Percentiles rank a stretch among this genome's conserved stretches.
Conservation (phyloP, 1,140 invertebrate genomes). For the Drosophila orosa region DNA sequence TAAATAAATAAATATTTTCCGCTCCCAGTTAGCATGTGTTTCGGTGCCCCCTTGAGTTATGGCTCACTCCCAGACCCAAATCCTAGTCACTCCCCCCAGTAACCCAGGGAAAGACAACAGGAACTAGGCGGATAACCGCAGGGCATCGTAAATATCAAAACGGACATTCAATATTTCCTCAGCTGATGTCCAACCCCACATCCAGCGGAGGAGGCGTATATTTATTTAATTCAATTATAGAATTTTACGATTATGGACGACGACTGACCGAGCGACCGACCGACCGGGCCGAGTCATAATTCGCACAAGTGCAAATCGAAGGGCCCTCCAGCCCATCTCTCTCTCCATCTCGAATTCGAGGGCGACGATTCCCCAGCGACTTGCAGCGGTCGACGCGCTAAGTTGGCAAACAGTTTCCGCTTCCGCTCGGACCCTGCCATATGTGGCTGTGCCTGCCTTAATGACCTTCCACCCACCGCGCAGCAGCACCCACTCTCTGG, state of each 20-base stretch:
- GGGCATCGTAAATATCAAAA: constrained; percentile 61
- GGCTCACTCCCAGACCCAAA: neutral
- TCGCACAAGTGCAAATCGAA: constrained; percentile 77
- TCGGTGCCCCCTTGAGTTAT: constrained; percentile 6
- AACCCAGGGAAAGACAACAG: constrained; percentile 20
- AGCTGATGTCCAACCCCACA: constrained; percentile 59
- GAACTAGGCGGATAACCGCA: constrained; percentile 34
- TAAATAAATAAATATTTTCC: constrained; percentile 8
- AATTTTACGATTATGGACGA: constrained; percentile 77
- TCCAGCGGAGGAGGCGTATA: constrained; percentile 25
- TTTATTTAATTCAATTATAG: constrained; percentile 83
- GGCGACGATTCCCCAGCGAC: constrained; percentile 66
- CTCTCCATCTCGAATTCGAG: neutral
- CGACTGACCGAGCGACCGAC: constrained; percentile 35
- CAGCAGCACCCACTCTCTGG: constrained; percentile 27
- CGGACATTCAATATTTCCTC: constrained; percentile 67
- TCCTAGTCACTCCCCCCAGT: neutral
- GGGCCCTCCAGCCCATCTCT: constrained; percentile 37
- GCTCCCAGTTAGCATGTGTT: neutral
- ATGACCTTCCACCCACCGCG: constrained; percentile 59
- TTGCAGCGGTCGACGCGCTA: constrained; percentile 53
- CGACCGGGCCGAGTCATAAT: constrained; percentile 66
- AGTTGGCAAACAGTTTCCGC: constrained; percentile 80
- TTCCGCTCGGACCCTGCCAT: constrained; percentile 65
- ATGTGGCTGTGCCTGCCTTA: constrained; percentile 61